Base-by-base conservation (phyloP, 2,113 vertebrate species). In the Acrocephalus kingi region DNA sequence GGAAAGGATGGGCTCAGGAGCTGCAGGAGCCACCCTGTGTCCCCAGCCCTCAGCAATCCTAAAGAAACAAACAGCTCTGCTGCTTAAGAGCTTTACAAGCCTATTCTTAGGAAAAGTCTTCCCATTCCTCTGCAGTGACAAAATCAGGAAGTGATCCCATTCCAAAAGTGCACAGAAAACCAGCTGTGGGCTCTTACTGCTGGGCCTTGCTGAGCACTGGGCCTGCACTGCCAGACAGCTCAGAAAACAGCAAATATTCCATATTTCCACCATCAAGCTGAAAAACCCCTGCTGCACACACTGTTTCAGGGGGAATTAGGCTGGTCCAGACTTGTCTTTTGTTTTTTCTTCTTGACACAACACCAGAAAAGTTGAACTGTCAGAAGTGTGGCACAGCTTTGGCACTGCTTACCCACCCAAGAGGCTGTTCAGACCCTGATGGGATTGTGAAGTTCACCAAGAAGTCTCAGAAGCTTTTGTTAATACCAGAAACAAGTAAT, bases 1-100 rank as follows among this genome's bases (percentile, higher is more conserved):
- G 4, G 45, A 33, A 81, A 59, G 0, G 2, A 46, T 9, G 51
- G 0, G 1, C 71, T 20, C 1, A 0, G 61, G 66, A 0, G 0
- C 48, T 48, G 39, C 37, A 10, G 41, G 55, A 69, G 77, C 43
- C 7, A 13, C 48, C 10, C 21, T 68, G 39, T n/a, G 43, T 35
- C 41, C 87, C 6, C 6, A 69, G 68, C 64, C 74, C 74, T 41
- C 37, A 27, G 39, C 9, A 6, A 12, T 13, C 0, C 4, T 73
- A 58, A 8, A 16, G 66, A 54, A 41, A 72, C 11, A 73, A 72
- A 12, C 2, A 1, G 28, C 49, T 87, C 62, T 31, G 73, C 17
- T 55, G 9, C 55, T 69, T 41, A 15, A 41, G 33, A 54, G 25
- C 35, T 45, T 72, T n/a, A 27, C 14, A 30, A 35, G n/a, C 37